phyloP scores from a whole-genome alignment of 2,797 vertebrate genomes.

The Ctenosaura bakeri region DNA sequence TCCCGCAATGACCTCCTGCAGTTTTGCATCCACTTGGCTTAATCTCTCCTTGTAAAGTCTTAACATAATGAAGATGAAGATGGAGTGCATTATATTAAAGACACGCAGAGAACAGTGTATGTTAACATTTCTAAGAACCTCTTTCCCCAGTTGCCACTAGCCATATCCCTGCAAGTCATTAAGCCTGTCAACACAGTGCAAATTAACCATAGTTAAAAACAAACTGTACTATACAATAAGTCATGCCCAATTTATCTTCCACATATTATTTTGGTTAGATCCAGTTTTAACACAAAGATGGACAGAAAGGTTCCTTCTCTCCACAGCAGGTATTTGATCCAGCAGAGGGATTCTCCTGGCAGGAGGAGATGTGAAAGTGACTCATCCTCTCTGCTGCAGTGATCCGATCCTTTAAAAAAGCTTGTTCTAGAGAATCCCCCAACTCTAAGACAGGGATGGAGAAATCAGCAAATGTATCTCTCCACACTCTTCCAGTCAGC shows the following conservation, averaged over 20 bases:
- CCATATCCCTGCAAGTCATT: not conserved
- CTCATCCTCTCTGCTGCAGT: not conserved
- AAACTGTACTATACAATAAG: not conserved
- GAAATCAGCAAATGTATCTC: not conserved
- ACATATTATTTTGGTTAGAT: not conserved
- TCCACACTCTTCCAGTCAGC: not conserved
- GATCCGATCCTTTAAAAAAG: not conserved
- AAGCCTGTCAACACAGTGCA: not conserved
- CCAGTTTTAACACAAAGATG: not conserved
- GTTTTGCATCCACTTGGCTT: conserved; percentile 97
- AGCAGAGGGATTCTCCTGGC: not conserved
- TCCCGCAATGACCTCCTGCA: conserved; percentile 97
- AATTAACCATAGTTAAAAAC: conserved; percentile 15
- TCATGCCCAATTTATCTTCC: not conserved
- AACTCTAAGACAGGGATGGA: not conserved
- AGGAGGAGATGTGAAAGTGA: not conserved
- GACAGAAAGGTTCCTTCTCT: not conserved
- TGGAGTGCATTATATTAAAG: conserved; percentile 63
- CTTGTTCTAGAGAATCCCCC: not conserved
- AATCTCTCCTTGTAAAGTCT: conserved; percentile 98
- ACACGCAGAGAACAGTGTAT: conserved; percentile 47
- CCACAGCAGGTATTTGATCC: not conserved
- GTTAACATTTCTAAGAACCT: conserved; percentile 31
- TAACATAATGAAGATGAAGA: conserved; percentile 62
- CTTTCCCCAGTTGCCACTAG: not conserved